Base-by-base conservation (phyloP, 1,140 invertebrate genomes). In the Trachymyrmex cornetzi region DNA sequence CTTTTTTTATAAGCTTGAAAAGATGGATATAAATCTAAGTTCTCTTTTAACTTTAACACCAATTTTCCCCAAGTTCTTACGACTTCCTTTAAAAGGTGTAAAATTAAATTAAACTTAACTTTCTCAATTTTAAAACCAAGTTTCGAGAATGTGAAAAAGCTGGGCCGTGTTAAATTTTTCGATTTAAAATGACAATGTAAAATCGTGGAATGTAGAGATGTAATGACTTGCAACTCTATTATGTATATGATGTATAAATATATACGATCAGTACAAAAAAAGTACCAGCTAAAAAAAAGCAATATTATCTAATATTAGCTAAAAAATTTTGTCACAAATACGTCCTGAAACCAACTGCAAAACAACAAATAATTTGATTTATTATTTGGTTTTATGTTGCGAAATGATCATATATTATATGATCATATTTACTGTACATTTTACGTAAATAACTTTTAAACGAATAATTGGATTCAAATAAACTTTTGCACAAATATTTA, bases 91-190 rank as follows among this genome's bases (percentile, higher is more conserved):
- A 4, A 19, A 19, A n/a, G 48, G 67, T 22, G 55, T 48, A 38
- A 71, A 55, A 81, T 24, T 69, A 55, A 81, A 55, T 7, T 55
- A 53, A 55, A 34, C 53, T 67, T 24, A 69, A 55, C 63, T 69
- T 69, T 71, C 48, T n/a, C 48, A 24, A 57, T 57, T 38, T 81
- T 69, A 38, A 67, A 38, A 67, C 24, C 4, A 34, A 61, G 14
- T 44, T 63, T 22, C 22, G 22, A 38, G 34, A 48, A 50, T 22
- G 24, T 24, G 3, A 55, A 30, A 50, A 84, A 53, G 4, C 19
- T 6, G n/a, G 1, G 5, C 19, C 27, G n/a, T 3, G 57, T 67
- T 27, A 34, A 64, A 11, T 48, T 69, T 34, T 22, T 27, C 48
- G 2, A 69, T 48, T 22, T 19, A 27, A 38, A 59, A 27, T n/a